These are phyloP conservation scores for Nomada hirtipes DNA, from an alignment of 2,888 invertebrate genomes.

Conservation along the genomic window DNA sequence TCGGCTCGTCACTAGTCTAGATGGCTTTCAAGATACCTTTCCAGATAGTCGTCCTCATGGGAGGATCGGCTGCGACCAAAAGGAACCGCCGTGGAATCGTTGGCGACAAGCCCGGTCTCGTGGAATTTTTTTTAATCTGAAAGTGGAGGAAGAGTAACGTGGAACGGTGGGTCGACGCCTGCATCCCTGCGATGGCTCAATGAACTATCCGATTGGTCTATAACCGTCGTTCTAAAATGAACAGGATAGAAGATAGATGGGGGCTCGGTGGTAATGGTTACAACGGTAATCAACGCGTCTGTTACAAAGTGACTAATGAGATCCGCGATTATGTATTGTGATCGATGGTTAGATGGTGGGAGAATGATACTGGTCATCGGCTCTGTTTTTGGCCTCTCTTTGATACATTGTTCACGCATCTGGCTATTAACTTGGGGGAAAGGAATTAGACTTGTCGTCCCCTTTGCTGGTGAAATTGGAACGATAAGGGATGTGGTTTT, in stretches of 20 bases:
- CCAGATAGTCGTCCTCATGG: slow-evolving; percentile 53
- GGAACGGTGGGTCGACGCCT: slow-evolving; percentile 2
- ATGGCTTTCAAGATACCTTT: slow-evolving; percentile 60
- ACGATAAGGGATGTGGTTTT: no score
- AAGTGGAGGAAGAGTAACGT: background rate
- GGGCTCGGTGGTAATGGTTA: slow-evolving; percentile 6
- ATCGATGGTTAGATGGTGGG: slow-evolving; percentile 26
- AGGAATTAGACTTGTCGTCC: background rate
- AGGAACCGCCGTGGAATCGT: slow-evolving; percentile 42
- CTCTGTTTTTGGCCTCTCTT: background rate
- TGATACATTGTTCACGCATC: background rate
- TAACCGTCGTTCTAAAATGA: background rate
- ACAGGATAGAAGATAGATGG: slow-evolving; percentile 33
- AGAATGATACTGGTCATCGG: slow-evolving; percentile 9
- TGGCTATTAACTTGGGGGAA: background rate
- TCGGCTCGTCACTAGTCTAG: slow-evolving; percentile 56
- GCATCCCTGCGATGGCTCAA: background rate
- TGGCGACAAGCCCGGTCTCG: slow-evolving; percentile 42
- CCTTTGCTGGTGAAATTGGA: background rate
- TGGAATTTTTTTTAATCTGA: slow-evolving; percentile 63
- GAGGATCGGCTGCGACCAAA: slow-evolving; percentile 49
- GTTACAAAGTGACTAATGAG: slow-evolving; percentile 39
- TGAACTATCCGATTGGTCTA: background rate
- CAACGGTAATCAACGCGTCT: slow-evolving; percentile 41
- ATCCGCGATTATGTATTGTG: slow-evolving; percentile 29